Conservation (phyloP, 1,140 invertebrate species). For the Apis mellifera region DNA sequence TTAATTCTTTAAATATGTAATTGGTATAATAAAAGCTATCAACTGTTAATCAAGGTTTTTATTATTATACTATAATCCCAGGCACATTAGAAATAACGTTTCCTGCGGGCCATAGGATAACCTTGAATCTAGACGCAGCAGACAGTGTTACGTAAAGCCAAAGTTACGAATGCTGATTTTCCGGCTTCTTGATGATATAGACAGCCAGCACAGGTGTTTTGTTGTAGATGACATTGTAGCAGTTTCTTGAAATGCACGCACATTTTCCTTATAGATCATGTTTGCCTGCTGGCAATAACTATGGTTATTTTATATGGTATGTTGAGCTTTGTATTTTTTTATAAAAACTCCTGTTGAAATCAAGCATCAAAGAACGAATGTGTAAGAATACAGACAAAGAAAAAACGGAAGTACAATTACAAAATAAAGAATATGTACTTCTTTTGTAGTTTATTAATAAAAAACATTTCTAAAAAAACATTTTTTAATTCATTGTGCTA, state of each 20-base stretch:
- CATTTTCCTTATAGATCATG: constrained; percentile 16
- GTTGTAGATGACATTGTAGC: background rate
- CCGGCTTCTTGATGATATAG: constrained; percentile 33
- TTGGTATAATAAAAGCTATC: background rate
- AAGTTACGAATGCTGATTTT: constrained; percentile 41
- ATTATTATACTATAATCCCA: background rate
- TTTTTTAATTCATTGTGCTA: too few relatives aligned
- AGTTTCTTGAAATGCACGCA: background rate
- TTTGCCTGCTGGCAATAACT: constrained; percentile 9
- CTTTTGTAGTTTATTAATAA: background rate
- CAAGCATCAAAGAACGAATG: background rate
- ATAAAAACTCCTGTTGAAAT: background rate
- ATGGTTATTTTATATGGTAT: background rate
- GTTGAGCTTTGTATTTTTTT: background rate
- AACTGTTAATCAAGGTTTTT: background rate
- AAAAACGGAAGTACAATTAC: background rate
- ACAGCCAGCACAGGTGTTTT: background rate
- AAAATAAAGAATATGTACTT: background rate
- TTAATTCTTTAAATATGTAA: background rate
- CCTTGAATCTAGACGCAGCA: constrained; percentile 45
- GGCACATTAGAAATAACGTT: constrained; percentile 40
- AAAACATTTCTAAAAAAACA: background rate
- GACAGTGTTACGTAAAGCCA: constrained; percentile 54
- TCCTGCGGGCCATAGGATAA: constrained; percentile 42
- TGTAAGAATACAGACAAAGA: background rate